These are phyloP conservation scores for Chironomus riparius DNA, from an alignment of 2,888 invertebrate genomes.

Conservation along the genomic window DNA sequence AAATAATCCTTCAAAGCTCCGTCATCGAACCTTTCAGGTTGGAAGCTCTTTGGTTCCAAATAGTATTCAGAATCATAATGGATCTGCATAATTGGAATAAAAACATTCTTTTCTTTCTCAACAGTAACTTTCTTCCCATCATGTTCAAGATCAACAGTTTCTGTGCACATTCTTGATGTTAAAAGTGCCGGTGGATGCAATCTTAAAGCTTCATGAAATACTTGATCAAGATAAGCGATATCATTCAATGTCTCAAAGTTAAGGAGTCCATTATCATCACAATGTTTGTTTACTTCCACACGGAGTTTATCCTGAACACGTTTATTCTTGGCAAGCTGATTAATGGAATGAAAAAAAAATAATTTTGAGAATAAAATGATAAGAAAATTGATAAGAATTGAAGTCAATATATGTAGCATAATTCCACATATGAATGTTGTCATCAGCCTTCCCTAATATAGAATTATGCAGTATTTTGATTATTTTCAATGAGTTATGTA, in stretches of 20 bases:
- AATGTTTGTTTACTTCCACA: neutral
- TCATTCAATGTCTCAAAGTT: conserved; percentile 32
- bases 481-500: no score
- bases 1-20: conserved; percentile 35
- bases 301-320: conserved; percentile 33
- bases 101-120: conserved; percentile 32
- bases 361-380: no score
- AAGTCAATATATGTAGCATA: no score
- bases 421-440: no score
- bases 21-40: conserved; percentile 30
- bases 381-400: no score
- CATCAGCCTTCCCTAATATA: no score
- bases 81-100: conserved; percentile 31
- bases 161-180: conserved; percentile 35
- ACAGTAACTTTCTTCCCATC: conserved; percentile 34
- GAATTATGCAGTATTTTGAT: no score
- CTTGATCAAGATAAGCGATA: conserved; percentile 36
- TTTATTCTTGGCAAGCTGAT: neutral
- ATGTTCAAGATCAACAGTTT: conserved; percentile 31
- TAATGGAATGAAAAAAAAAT: no score
- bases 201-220: conserved; percentile 34
- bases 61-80: conserved; percentile 14
- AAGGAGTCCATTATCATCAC: neutral
- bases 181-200: conserved; percentile 34
- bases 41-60: conserved; percentile 21